phyloP scores from a whole-genome alignment of 2,888 invertebrate genomes.

The Xylota segnis region DNA sequence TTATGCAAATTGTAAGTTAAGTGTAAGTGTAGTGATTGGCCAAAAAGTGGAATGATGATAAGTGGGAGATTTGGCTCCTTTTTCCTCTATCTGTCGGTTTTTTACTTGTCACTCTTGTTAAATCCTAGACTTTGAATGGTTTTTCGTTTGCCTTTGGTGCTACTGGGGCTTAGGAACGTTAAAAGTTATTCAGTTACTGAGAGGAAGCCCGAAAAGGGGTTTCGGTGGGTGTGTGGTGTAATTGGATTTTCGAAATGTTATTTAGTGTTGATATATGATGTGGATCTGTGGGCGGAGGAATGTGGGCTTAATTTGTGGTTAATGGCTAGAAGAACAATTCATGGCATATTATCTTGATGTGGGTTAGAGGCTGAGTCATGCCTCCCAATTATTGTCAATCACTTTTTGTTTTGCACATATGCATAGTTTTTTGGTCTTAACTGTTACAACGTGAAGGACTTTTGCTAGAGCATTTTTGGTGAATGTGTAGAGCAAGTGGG shows the following conservation, averaged over 20 bases:
- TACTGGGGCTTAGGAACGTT: background rate
- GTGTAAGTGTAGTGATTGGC: conserved; percentile 83
- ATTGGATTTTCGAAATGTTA: background rate
- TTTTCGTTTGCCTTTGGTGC: background rate
- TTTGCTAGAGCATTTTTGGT: no score
- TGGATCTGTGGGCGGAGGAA: no score
- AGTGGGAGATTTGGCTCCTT: background rate
- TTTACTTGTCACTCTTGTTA: conserved; percentile 29
- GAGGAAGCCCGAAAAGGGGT: conserved; percentile 9
- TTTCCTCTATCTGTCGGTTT: conserved; percentile 14
- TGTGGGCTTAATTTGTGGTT: no score
- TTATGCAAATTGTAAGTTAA: conserved; percentile 84
- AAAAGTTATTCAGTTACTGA: conserved; percentile 15
- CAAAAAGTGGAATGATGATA: conserved; percentile 76
- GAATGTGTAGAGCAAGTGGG: no score
- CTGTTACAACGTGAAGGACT: no score
- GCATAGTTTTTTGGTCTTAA: no score
- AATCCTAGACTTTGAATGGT: conserved; percentile 24
- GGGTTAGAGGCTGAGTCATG: no score
- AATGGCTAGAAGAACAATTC: no score
- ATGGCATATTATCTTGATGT: no score
- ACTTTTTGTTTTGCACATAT: no score
- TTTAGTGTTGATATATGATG: background rate
- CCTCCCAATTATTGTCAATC: no score
- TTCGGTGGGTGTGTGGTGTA: conserved; percentile 8